These are phyloP conservation scores for Grapholita molesta DNA, from an alignment of 1,140 invertebrate species.

Conservation along the genomic window DNA sequence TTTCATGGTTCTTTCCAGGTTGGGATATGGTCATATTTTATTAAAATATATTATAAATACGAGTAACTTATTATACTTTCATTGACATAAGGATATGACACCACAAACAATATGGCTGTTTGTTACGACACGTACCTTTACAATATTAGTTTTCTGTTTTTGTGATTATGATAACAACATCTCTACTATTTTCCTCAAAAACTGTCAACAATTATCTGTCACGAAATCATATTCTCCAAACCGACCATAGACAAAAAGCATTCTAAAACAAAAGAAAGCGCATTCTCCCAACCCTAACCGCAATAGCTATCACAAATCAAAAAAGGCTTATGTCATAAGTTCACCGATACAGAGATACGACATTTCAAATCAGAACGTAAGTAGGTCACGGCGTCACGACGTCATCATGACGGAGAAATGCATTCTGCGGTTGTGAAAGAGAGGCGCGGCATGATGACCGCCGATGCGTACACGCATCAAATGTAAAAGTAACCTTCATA, in stretches of 20 bases:
- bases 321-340: background rate
- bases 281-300: constrained; percentile 3
- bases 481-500: background rate
- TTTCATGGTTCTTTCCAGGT: no score
- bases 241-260: background rate
- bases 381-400: background rate
- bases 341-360: background rate
- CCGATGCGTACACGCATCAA: constrained; percentile 11
- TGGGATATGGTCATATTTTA: no score
- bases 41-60: no score
- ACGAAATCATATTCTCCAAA: background rate
- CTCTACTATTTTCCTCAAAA: background rate
- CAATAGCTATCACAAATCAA: background rate
- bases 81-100: no score
- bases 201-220: background rate
- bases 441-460: constrained; percentile 17
- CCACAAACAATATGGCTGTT: no score
- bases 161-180: background rate
- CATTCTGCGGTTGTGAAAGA: constrained; percentile 15
- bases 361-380: background rate
- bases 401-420: constrained; percentile 10
- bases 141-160: no score
- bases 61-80: no score
- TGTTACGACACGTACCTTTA: no score
- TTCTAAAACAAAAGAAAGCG: constrained; percentile 15